A percentile compares a stretch with the other conserved stretches of the same genome.
phyloP scores from a whole-genome alignment of 64 coral and sea anemone species.

The Montipora efflorescens region DNA sequence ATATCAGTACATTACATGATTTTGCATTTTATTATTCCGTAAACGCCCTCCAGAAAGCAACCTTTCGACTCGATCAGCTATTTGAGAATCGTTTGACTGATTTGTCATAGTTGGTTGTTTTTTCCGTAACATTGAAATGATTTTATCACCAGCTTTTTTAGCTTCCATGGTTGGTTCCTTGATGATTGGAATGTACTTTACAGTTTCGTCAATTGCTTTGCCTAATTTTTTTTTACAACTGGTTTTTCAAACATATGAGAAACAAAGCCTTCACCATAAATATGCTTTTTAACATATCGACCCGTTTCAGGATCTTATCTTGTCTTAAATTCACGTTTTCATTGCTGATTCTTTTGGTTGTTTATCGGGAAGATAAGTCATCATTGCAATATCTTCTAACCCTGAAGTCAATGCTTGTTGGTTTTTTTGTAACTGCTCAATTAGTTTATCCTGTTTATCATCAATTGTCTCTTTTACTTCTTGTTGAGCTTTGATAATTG shows the following conservation, averaged over 20 bases:
- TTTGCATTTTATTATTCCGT: neutral
- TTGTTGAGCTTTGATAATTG: no score
- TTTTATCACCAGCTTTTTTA: conserved; percentile 1
- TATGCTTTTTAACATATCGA: conserved; percentile 28
- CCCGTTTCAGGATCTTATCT: conserved; percentile 2
- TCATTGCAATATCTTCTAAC: no score
- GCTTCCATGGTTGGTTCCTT: neutral
- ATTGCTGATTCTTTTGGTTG: no score
- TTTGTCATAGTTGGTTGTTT: neutral
- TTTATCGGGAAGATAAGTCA: no score
- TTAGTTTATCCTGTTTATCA: no score
- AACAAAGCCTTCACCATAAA: conserved; percentile 55
- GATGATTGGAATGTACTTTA: no score
- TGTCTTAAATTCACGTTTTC: conserved; percentile 24
- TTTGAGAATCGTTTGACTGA: no score
- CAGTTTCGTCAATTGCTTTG: neutral
- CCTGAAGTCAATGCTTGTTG: no score
- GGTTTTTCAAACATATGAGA: neutral
- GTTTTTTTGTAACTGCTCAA: no score
- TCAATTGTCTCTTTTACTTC: no score
- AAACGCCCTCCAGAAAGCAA: no score
- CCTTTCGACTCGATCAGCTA: no score
- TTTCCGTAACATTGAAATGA: neutral
- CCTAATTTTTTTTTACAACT: neutral
- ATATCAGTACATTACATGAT: conserved; percentile 13